Percentiles rank a stretch among this genome's conserved stretches.
phyloP scores from a whole-genome alignment of 2,797 vertebrate species.

The Cirrhinus mrigala region DNA sequence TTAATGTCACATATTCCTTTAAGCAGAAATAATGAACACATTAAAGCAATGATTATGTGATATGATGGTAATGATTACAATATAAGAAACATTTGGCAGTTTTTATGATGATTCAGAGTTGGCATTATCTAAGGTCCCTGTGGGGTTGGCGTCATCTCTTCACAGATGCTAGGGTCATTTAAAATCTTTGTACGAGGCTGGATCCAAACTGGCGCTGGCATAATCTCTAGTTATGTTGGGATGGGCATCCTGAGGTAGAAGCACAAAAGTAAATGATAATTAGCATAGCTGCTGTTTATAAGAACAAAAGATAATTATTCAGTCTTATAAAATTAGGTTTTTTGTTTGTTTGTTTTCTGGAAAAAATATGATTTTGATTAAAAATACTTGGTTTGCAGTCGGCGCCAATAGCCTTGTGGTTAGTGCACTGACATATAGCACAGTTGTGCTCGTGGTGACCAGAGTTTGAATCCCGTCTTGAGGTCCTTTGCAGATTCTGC shows the following conservation, averaged over 20 bases:
- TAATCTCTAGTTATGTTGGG: not conserved
- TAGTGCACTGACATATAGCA: too few species aligned
- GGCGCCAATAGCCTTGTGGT: too few species aligned
- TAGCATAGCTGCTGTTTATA: not conserved
- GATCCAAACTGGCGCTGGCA: not conserved
- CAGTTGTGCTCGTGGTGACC: too few species aligned
- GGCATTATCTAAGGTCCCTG: not conserved
- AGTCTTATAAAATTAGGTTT: too few species aligned
- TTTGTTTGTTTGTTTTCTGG: too few species aligned
- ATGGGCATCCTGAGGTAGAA: not conserved
- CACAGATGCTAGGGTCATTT: not conserved
- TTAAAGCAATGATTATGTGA: not conserved
- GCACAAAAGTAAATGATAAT: not conserved
- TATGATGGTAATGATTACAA: not conserved
- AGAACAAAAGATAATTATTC: not conserved
- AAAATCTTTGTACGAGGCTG: not conserved
- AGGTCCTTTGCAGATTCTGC: too few species aligned
- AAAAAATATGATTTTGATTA: too few species aligned
- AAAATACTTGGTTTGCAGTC: too few species aligned
- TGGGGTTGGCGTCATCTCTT: not conserved
- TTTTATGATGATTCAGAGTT: conserved; percentile 1
- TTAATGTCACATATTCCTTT: not conserved
- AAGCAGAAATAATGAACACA: not conserved
- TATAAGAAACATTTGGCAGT: not conserved
- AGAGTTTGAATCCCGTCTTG: too few species aligned